A percentile compares a stretch with the other conserved stretches of the same genome.
These are phyloP conservation scores for Alca torda DNA, from an alignment of 2,797 vertebrate species.

Conservation along the genomic window DNA sequence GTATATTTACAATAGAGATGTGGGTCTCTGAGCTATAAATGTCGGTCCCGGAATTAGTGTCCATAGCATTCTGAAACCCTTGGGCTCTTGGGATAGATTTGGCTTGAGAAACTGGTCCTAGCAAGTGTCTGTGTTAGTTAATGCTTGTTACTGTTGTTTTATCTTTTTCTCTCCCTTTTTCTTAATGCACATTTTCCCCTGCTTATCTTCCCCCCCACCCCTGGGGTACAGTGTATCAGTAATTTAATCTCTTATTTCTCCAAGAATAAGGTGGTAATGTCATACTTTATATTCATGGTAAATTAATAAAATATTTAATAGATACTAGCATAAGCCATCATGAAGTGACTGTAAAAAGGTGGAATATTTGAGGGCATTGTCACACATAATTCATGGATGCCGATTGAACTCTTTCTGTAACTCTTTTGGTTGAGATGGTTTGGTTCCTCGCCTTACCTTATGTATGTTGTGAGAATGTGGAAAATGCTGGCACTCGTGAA, in stretches of 20 bases:
- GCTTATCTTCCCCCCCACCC: neutral
- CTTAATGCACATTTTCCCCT: neutral
- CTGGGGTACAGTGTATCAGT: neutral
- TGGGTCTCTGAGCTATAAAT: neutral
- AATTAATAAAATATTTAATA: slow-evolving; percentile 74
- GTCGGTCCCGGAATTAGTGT: neutral
- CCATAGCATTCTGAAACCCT: neutral
- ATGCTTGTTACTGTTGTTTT: neutral
- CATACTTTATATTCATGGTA: slow-evolving; percentile 64
- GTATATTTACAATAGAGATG: neutral
- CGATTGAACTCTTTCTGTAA: neutral
- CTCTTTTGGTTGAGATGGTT: neutral
- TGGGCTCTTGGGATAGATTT: neutral
- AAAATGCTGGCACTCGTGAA: neutral
- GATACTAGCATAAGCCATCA: slow-evolving; percentile 56
- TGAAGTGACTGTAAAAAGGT: slow-evolving; percentile 44
- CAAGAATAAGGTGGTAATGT: slow-evolving; percentile 41
- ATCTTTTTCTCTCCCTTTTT: neutral
- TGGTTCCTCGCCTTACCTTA: neutral
- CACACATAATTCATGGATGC: slow-evolving; percentile 41
- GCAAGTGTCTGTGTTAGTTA: neutral
- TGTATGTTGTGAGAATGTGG: neutral
- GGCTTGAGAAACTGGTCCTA: neutral
- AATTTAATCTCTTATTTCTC: slow-evolving; percentile 46
- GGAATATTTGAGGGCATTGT: slow-evolving; percentile 65